These are phyloP conservation scores for Agrochola litura DNA, from an alignment of 2,888 invertebrate species.

Conservation along the genomic window DNA sequence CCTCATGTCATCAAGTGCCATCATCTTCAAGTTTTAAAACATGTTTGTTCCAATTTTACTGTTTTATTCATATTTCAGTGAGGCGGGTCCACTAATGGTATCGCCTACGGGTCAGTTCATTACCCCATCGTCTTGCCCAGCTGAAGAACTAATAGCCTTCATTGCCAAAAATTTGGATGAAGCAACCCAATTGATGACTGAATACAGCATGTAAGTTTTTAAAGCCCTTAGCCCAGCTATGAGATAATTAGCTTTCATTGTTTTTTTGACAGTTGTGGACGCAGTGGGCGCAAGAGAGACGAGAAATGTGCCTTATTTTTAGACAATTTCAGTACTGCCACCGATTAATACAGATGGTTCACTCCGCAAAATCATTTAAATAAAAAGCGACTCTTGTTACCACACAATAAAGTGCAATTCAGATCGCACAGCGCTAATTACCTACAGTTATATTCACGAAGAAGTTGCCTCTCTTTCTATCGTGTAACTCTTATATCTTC, in stretches of 20 bases:
- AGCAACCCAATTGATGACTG: slow-evolving; percentile 93
- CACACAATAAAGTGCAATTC: no score
- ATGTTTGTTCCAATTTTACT: not conserved
- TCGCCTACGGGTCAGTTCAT: slow-evolving; percentile 98
- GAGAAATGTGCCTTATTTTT: not conserved
- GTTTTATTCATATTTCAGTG: slow-evolving; percentile 89
- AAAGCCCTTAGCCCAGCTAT: not conserved
- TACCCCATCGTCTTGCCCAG: slow-evolving; percentile 97
- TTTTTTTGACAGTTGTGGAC: not conserved
- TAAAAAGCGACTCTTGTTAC: no score
- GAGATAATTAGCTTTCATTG: not conserved
- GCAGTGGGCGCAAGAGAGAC: not conserved
- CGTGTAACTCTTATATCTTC: no score
- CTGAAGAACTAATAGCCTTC: slow-evolving; percentile 95
- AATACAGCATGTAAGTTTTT: slow-evolving; percentile 93
- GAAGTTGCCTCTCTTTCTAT: no score
- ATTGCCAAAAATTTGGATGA: slow-evolving; percentile 94
- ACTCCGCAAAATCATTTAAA: no score
- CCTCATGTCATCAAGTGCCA: not conserved
- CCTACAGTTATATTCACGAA: no score
- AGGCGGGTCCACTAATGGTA: slow-evolving; percentile 97
- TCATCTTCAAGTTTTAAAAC: not conserved
- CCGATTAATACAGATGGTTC: no score
- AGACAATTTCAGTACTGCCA: not conserved
- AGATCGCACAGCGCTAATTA: no score